phyloP scores from a whole-genome alignment of 2,888 invertebrate genomes.

The Celastrina argiolus region DNA sequence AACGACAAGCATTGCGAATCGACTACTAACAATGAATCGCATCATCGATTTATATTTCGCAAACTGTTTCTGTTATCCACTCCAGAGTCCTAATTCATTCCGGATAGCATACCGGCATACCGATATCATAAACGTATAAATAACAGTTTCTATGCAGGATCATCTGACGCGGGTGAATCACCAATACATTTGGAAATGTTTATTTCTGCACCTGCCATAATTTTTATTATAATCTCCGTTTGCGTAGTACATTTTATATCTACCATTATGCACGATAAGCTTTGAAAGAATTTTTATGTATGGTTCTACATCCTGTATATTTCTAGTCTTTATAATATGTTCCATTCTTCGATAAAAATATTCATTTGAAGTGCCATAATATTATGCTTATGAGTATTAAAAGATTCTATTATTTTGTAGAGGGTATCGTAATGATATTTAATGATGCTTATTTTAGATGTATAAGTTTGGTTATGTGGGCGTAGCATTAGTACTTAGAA shows the following conservation, averaged over 20 bases:
- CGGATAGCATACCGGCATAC: not conserved
- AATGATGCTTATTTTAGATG: not conserved
- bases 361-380: no score
- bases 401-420: no score
- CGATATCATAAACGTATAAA: not conserved
- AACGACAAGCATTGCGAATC: no score
- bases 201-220: conserved; percentile 6
- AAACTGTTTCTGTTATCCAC: not conserved
- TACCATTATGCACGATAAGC: not conserved
- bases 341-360: no score
- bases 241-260: not conserved
- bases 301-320: not conserved
- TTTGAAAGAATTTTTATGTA: not conserved
- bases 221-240: conserved; percentile 12
- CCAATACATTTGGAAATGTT: not conserved
- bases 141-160: conserved; percentile 4
- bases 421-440: no score
- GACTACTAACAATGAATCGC: not conserved
- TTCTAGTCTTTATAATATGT: no score
- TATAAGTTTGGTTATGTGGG: not conserved
- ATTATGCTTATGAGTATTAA: no score
- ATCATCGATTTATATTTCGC: not conserved
- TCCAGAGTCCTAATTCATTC: not conserved
- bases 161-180: not conserved
- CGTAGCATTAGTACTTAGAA: not conserved